phyloP scores from a whole-genome alignment of 2,888 invertebrate genomes.

The Lasioglossum leucozonium region DNA sequence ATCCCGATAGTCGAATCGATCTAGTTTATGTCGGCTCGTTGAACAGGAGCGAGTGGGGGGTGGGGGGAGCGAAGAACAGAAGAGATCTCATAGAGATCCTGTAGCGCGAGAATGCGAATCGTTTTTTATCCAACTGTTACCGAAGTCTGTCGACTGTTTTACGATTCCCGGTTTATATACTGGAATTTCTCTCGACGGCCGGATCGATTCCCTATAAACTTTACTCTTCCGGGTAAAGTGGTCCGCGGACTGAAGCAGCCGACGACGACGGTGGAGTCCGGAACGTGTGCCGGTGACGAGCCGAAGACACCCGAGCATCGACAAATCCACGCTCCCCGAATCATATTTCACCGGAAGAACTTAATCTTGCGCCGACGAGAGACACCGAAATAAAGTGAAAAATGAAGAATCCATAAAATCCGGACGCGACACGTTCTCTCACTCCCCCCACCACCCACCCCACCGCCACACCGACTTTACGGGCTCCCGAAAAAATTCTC shows the following conservation, averaged over 20 bases:
- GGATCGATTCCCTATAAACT: conserved; percentile 49
- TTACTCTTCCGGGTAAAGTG: conserved; percentile 8
- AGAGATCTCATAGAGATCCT: conserved; percentile 20
- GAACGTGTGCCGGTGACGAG: conserved; percentile 12
- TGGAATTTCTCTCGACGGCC: conserved; percentile 28
- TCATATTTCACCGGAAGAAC: conserved; percentile 39
- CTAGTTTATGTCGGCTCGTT: conserved; percentile 4
- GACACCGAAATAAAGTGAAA: conserved; percentile 25
- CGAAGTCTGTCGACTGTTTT: conserved; percentile 36
- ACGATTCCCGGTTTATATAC: conserved; percentile 47
- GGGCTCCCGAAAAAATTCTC: conserved; percentile 22
- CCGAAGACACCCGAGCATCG: not conserved
- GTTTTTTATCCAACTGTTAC: conserved; percentile 38
- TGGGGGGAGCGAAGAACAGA: not conserved
- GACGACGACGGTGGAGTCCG: no score
- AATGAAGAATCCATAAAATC: conserved; percentile 38
- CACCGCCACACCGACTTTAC: conserved; percentile 39
- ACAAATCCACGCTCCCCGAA: conserved; percentile 22
- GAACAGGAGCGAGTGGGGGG: not conserved
- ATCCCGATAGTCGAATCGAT: conserved; percentile 7
- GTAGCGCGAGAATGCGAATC: conserved; percentile 33
- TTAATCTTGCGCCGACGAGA: conserved; percentile 33
- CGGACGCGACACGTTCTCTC: not conserved
- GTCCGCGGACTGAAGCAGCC: not conserved
- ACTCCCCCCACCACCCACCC: no score